Percentiles rank a stretch among this genome's conserved stretches.
phyloP scores from a whole-genome alignment of 92 coral and sea anemone species.

The Epizoanthus fatuus region DNA sequence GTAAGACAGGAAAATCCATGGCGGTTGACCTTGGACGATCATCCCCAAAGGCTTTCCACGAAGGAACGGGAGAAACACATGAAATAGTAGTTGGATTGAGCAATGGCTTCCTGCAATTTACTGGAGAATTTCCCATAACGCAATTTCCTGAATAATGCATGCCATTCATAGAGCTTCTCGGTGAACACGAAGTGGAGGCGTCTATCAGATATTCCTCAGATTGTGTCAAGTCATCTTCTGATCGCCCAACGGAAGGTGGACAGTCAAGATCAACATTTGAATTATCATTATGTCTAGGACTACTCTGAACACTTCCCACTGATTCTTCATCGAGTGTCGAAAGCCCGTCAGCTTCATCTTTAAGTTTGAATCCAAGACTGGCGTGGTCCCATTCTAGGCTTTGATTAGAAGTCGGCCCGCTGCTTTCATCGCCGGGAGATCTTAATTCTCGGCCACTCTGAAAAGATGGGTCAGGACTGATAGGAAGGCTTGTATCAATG shows the following conservation, averaged over 20 bases:
- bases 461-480: not conserved
- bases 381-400: slow-evolving; percentile 43
- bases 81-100: not conserved
- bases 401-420: slow-evolving; percentile 8
- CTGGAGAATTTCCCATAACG: not conserved
- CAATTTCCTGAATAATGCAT: not conserved
- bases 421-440: slow-evolving; percentile 24
- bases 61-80: not conserved
- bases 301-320: slow-evolving; percentile 7
- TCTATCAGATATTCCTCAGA: not conserved
- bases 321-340: slow-evolving; percentile 41
- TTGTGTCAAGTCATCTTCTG: not conserved
- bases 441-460: not conserved
- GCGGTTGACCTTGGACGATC: slow-evolving; percentile 7
- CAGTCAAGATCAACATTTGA: not conserved
- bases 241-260: not conserved
- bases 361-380: slow-evolving; percentile 21
- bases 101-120: not conserved
- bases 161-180: not conserved
- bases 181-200: not conserved
- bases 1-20: not conserved
- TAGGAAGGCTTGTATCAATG: not conserved
- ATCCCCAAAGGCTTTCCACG: not conserved
- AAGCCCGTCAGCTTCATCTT: slow-evolving; percentile 18
- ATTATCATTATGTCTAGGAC: not conserved